Conservation (phyloP, 2,888 invertebrate genomes). For the Oxytorus armatus region DNA sequence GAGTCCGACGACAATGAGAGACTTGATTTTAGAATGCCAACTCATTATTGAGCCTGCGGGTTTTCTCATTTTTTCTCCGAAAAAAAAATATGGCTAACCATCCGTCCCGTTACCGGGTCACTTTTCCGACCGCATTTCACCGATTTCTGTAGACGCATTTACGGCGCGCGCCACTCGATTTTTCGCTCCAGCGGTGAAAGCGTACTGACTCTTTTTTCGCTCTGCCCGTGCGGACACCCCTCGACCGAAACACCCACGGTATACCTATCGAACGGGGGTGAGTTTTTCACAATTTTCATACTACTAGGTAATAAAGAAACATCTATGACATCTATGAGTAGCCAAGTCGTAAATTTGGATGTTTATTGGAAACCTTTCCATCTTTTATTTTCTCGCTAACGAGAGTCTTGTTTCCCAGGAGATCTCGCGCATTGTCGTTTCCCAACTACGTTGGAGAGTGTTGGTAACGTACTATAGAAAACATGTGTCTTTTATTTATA, state of each 20-base stretch:
- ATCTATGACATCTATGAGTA: background rate
- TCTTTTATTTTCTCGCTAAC: conserved; percentile 44
- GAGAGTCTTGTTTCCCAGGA: conserved; percentile 57
- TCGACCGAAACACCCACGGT: conserved; percentile 2
- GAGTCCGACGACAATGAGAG: conserved; percentile 76
- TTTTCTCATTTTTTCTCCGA: conserved; percentile 38
- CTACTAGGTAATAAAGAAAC: conserved; percentile 8
- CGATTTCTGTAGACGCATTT: conserved; percentile 7
- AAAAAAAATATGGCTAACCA: conserved; percentile 67
- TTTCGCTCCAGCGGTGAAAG: background rate
- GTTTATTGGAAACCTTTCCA: conserved; percentile 49
- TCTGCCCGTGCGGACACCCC: background rate
- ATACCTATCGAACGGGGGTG: conserved; percentile 50
- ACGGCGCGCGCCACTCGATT: background rate
- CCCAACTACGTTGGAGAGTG: background rate
- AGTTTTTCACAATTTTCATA: conserved; percentile 26
- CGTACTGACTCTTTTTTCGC: conserved; percentile 28
- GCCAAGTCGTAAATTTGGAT: conserved; percentile 58
- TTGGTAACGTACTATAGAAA: background rate
- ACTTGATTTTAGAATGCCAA: conserved; percentile 80
- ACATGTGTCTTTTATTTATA: conserved; percentile 47
- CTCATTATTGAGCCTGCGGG: conserved; percentile 77
- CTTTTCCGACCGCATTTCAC: conserved; percentile 69
- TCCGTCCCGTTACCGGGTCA: conserved; percentile 72
- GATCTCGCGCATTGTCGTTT: background rate